Evolutionary conservation across 2,888 invertebrate genomes (phyloP).

Genomic region (Atrina japonica): DNA sequence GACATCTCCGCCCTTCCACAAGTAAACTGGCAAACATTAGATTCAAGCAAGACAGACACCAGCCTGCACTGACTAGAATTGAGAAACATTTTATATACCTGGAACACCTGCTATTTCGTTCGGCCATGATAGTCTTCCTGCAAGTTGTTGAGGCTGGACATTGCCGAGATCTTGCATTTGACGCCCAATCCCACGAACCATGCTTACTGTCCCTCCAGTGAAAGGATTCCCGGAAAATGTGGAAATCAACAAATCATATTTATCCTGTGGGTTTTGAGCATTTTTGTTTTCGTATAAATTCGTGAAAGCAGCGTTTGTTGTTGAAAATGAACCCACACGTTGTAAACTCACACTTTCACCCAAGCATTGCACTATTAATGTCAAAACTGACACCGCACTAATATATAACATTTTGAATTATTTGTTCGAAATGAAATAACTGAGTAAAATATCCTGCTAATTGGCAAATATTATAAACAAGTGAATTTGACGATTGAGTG

Average conservation of each 20-base stretch:
- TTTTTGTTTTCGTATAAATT: conserved; percentile 39
- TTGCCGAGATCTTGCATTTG: conserved; percentile 38
- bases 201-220: conserved; percentile 44
- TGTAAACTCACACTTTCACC: neutral
- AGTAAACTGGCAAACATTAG: too few species aligned
- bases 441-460: too few species aligned
- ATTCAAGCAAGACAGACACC: too few species aligned
- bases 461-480: too few species aligned
- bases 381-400: too few species aligned
- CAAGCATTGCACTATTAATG: neutral
- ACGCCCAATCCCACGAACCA: conserved; percentile 49
- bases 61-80: too few species aligned
- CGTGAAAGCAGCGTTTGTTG: conserved; percentile 47
- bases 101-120: conserved; percentile 56
- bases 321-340: conserved; percentile 40
- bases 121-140: conserved; percentile 53
- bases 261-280: conserved; percentile 6
- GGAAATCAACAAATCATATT: conserved; percentile 51
- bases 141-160: conserved; percentile 47
- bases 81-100: too few species aligned
- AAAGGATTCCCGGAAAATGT: conserved; percentile 50
- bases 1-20: too few species aligned
- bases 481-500: too few species aligned
- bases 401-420: too few species aligned
- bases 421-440: too few species aligned